These are phyloP conservation scores for Paracyclopina nana DNA, from an alignment of 1,140 invertebrate species.

Conservation along the genomic window DNA sequence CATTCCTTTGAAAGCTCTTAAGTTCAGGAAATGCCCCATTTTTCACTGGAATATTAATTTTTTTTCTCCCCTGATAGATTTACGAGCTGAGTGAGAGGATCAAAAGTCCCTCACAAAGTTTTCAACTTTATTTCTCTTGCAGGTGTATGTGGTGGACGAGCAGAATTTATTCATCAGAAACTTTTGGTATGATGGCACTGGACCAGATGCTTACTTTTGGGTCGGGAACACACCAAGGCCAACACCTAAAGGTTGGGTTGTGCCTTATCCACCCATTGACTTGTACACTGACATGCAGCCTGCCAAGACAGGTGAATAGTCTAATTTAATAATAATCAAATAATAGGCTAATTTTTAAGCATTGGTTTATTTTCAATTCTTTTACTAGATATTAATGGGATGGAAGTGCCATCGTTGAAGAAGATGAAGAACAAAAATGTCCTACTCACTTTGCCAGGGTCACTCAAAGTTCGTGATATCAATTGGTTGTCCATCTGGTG, in stretches of 20 bases:
- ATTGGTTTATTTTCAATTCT: background rate
- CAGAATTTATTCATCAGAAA: constrained; percentile 28
- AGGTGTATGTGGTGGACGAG: constrained; percentile 6
- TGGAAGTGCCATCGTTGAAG: constrained; percentile 50
- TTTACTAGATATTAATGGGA: constrained; percentile 30
- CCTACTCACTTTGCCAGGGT: constrained; percentile 55
- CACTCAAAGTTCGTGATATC: constrained; percentile 60
- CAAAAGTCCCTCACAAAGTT: too few relatives aligned
- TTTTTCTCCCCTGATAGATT: too few relatives aligned
- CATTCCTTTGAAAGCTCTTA: too few relatives aligned
- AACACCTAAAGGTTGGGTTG: constrained; percentile 46
- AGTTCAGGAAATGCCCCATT: too few relatives aligned
- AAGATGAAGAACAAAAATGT: constrained; percentile 55
- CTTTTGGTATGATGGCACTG: constrained; percentile 70
- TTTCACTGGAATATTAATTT: too few relatives aligned
- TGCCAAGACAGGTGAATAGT: background rate
- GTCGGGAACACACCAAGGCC: constrained; percentile 66
- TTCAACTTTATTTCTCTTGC: background rate
- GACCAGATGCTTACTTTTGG: constrained; percentile 78
- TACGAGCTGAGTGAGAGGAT: too few relatives aligned
- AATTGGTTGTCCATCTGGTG: constrained; percentile 78
- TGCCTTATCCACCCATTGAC: constrained; percentile 26
- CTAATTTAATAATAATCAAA: background rate
- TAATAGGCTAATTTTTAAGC: background rate
- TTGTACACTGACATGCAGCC: background rate